Evolutionary conservation across 1,140 invertebrate genomes (phyloP), one percentile per base, ranked within the genome.

Genomic region (Microplitis mediator): DNA sequence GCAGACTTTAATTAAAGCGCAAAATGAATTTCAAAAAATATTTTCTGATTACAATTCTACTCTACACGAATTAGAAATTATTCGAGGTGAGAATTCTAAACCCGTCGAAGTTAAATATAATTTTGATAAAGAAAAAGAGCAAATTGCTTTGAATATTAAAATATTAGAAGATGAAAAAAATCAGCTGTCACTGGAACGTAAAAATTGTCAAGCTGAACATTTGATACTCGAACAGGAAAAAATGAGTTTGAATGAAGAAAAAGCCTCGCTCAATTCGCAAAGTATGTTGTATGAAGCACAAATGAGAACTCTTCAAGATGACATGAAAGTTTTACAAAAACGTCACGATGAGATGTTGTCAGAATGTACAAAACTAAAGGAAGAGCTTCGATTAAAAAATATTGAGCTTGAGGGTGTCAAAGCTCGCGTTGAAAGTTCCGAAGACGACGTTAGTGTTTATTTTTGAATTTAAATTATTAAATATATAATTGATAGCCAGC

Each of bases 41-140:
- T 80, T 86, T 23, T 82, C 74, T 4, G 79, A 85, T 66, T 85
- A 82, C 63, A 80, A 77, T 73, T 74, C 74, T 0, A 61, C 78
- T 13, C 50, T 83, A 0, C 75, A 76, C 51, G 79, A 83, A 63
- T 58, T 85, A 9, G 78, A 85, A 60, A 78, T 77, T 9, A 34
- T 77, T 1, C 71, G 80, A 13, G 73, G 78, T 13, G 79, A 84
- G 4, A 81, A 80, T 70, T 52, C 67, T 1, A 82, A 82, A 58
- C 64, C 79, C 4, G 67, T 69, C 23, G 68, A 71, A 23, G 36
- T 75, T 35, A 67, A 74, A 11, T 50, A 73, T 8, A 77, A 66
- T 16, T 61, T 68, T 4, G 9, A 82, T 35, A 74, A 70, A 61
- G 60, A 73, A 4, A 72, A 13, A 32, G 31, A 72, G 32, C n/a